Evolutionary conservation across 2,888 invertebrate species (phyloP).

Genomic region (Dascillus cervinus): DNA sequence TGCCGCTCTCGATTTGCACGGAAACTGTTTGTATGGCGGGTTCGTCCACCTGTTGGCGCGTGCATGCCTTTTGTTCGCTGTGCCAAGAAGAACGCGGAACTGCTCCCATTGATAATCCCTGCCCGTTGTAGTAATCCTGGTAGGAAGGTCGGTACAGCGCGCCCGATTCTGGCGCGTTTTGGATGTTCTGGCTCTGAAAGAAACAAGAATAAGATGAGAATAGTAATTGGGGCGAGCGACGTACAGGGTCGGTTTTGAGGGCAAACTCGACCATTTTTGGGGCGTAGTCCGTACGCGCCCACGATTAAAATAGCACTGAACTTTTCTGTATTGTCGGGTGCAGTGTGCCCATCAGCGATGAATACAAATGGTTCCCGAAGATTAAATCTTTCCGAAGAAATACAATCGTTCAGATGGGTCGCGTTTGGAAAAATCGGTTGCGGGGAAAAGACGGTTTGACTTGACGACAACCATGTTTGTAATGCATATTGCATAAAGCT

Average conservation of each 20-base stretch:
- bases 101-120: slow-evolving; percentile 33
- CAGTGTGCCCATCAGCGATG: slow-evolving; percentile 32
- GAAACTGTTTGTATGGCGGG: slow-evolving; percentile 35
- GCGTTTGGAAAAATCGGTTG: slow-evolving; percentile 2
- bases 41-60: slow-evolving; percentile 30
- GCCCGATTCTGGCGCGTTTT: slow-evolving; percentile 42
- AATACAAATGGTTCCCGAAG: slow-evolving; percentile 35
- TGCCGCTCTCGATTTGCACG: slow-evolving; percentile 53
- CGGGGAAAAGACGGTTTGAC: not conserved
- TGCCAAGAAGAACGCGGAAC: slow-evolving; percentile 40
- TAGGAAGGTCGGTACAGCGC: slow-evolving; percentile 49
- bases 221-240: too few relatives aligned
- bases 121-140: slow-evolving; percentile 42
- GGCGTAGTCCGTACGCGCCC: slow-evolving; percentile 20
- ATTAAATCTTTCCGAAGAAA: slow-evolving; percentile 35
- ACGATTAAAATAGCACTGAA: slow-evolving; percentile 33
- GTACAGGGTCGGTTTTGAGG: slow-evolving; percentile 26
- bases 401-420: slow-evolving; percentile 23
- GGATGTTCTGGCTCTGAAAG: too few relatives aligned
- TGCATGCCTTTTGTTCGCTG: slow-evolving; percentile 29
- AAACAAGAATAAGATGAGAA: too few relatives aligned
- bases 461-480: not conserved
- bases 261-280: slow-evolving; percentile 31
- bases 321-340: slow-evolving; percentile 26
- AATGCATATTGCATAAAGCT: not conserved